Percentiles rank a stretch among this genome's conserved stretches.
phyloP scores from a whole-genome alignment of 2,888 invertebrate genomes.

The Anoncus sp. region DNA sequence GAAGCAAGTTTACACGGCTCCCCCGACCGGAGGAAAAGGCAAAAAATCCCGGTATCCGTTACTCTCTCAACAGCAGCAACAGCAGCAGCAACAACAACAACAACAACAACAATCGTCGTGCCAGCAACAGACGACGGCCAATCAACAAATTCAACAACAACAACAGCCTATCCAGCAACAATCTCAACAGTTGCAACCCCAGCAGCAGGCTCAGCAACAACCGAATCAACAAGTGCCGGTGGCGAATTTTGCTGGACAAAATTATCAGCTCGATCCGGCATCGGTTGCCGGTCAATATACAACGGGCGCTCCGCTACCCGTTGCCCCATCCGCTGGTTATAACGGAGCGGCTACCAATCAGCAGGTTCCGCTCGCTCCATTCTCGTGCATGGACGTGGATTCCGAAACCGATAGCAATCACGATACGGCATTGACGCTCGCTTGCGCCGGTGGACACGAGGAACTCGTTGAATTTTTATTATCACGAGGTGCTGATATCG shows the following conservation, averaged over 20 bases:
- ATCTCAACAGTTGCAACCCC: slow-evolving; percentile 62
- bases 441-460: slow-evolving; percentile 98
- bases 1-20: slow-evolving; percentile 78
- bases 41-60: slow-evolving; percentile 82
- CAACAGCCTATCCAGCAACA: slow-evolving; percentile 61
- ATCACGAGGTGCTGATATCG: slow-evolving; percentile 96
- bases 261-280: slow-evolving; percentile 84
- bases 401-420: slow-evolving; percentile 99
- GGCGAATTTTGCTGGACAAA: slow-evolving; percentile 82
- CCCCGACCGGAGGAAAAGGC: slow-evolving; percentile 78
- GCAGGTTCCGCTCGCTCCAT: slow-evolving; percentile 84
- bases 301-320: slow-evolving; percentile 49
- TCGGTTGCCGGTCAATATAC: slow-evolving; percentile 75
- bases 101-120: slow-evolving; percentile 65
- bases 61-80: slow-evolving; percentile 72
- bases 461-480: slow-evolving; percentile 97
- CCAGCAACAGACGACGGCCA: slow-evolving; percentile 68
- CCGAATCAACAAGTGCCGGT: slow-evolving; percentile 71
- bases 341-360: slow-evolving; percentile 70
- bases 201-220: slow-evolving; percentile 70
- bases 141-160: slow-evolving; percentile 62
- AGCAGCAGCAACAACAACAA: slow-evolving; percentile 63
- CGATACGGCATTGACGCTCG: slow-evolving; percentile 98
- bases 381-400: slow-evolving; percentile 95
- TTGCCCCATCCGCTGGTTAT: slow-evolving; percentile 70